Base-by-base conservation (phyloP, 2,113 vertebrate genomes). In the Caloenas nicobarica region DNA sequence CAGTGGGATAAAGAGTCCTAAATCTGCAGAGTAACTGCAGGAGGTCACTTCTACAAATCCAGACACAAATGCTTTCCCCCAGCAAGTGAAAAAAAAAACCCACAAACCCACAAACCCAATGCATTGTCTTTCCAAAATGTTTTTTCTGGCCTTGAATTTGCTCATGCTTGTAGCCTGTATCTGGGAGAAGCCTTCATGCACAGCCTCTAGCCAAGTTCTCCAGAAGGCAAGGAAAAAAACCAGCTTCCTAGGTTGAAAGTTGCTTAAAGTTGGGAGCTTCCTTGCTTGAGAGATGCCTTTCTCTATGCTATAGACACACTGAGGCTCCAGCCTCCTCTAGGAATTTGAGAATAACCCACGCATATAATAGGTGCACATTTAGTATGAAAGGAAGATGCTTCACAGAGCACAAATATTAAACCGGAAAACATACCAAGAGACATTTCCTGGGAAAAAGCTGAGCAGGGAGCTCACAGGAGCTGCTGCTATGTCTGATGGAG, bases 361-460 rank as follows among this genome's bases (percentile, higher is more conserved):
- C 84, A 62, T 82, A 17, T 87, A 89, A 95, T 72, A 86, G 71
- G 68, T 42, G 7, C 51, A 10, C 68, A 73, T 66, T 95, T 91
- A 89, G 76, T 73, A 74, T 26, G 68, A 88, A 93, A 93, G 81
- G 68, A 93, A 91, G 84, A 76, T 42, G 74, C 58, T 88, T 89
- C 70, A n/a, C 73, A n/a, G 46, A 94, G 79, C 85, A 94, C 73
- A 91, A 87, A 89, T 69, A 92, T 40, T 89, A 85, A 95, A 61
- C 66, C 6, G 2, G 22, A 80, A 85, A 87, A 91, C 57, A 79
- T 9, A 91, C 26, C 81, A 86, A 77, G 70, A 87, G 81, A 82
- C 50, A 24, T 89, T 95, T 93, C 79, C 81, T 5, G 3, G 78
- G 74, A 85, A 73, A 44, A 34, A 16, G 50, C 36, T 88, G 66